phyloP scores from a whole-genome alignment of 2,888 invertebrate genomes.

The Aspidiotus rigidus region DNA sequence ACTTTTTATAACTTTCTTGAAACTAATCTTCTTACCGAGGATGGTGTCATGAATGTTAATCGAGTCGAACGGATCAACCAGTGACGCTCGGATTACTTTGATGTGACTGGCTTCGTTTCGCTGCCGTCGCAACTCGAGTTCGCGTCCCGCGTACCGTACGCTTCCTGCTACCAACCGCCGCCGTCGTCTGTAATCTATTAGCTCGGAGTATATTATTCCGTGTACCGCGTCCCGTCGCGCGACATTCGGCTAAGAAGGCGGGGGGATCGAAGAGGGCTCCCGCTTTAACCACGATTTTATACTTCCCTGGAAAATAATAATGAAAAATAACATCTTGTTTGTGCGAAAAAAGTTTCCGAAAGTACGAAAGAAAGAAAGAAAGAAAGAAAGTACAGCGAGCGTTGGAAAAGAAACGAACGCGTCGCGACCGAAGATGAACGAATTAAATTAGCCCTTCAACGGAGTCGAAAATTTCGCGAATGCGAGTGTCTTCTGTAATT shows the following conservation, averaged over 20 bases:
- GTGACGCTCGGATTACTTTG: constrained; percentile 33
- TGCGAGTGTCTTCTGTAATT: not conserved
- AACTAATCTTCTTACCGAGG: constrained; percentile 32
- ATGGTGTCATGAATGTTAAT: constrained; percentile 33
- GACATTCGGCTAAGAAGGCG: not conserved
- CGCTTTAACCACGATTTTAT: not conserved
- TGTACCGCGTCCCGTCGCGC: not conserved
- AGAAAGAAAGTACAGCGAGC: not conserved
- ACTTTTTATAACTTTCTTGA: constrained; percentile 33
- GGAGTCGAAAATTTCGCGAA: not conserved
- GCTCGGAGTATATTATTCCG: not conserved
- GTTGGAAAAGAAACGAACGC: not conserved
- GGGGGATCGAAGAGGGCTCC: too few relatives aligned
- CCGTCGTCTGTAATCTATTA: not conserved
- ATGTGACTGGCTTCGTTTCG: constrained; percentile 12
- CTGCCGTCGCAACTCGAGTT: not conserved
- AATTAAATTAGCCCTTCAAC: not conserved
- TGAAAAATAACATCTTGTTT: constrained; percentile 4
- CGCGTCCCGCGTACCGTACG: not conserved
- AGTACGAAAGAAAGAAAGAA: too few relatives aligned
- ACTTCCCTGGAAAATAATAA: constrained; percentile 1
- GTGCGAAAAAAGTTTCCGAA: not conserved
- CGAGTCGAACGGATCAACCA: constrained; percentile 33
- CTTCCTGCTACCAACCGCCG: not conserved
- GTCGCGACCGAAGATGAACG: not conserved